Base-by-base conservation (phyloP, 2,797 vertebrate species). In the Danio choprae region DNA sequence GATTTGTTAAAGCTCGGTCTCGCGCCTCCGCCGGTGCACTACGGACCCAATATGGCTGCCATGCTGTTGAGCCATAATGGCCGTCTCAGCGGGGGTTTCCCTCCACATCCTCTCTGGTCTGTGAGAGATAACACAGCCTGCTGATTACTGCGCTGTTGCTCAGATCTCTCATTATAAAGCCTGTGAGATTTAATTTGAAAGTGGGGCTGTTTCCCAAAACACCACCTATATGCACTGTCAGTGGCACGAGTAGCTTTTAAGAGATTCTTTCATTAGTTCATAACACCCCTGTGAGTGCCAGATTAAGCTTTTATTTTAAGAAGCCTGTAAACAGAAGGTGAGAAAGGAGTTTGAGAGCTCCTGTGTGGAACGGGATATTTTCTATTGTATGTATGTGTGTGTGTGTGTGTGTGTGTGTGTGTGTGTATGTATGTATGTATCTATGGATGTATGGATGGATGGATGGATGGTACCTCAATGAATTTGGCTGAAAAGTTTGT, bases 251-350 rank as follows among this genome's bases (percentile, higher is more conserved):
- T 87, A 58, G 86, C 89, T 89, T 92, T 90, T 87, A 84, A 65
- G 80, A 90, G 91, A 89, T 92, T 90, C 88, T 90, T 92, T 91
- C 89, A 93, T 94, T 88, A 91, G 87, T 91, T 87, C 89, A 70
- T 85, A 83, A 91, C 87, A 89, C 89, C 89, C 87, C 88, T 89
- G 77, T 64, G 60, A 58, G 86, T 79, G 38, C 55, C 76, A 81
- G 81, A 92, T 89, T 89, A 90, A 87, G 70, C n/a, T 46, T 90
- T 46, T 75, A 83, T 79, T 36, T 80, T 71, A 68, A 69, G 84
- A 78, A 76, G 64, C 79, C 87, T 88, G 87, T 77, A 58, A 82
- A 89, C 48, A 79, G 78, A 68, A 83, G 13, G 36, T 12, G 5
- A 20, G 59, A 77, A 20, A 41, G 2, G 7, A 38, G 41, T 16